These are phyloP conservation scores for Leptopilina syphax DNA, from an alignment of 2,888 invertebrate species.

Conservation along the genomic window DNA sequence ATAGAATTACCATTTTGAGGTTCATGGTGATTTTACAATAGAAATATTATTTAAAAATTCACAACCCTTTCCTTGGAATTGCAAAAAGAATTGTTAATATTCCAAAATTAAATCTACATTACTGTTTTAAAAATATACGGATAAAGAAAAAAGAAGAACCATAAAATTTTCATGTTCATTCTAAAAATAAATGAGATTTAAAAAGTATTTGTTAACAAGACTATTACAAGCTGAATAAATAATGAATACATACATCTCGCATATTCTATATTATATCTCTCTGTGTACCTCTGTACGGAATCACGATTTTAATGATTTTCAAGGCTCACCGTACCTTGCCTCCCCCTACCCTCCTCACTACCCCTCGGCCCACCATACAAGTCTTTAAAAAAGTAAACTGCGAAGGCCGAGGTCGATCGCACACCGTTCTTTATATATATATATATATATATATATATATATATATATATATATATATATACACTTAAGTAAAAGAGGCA, in stretches of 20 bases:
- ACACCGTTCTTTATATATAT: constrained; percentile 11
- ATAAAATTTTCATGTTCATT: background rate
- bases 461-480: no score
- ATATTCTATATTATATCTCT: constrained; percentile 9
- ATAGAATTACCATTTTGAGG: no score
- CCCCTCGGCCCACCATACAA: background rate
- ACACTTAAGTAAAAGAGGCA: constrained; percentile 26
- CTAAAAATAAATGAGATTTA: background rate
- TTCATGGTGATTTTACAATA: no score
- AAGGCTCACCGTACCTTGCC: constrained; percentile 32
- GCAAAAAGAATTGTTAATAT: background rate
- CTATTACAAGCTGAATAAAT: constrained; percentile 34
- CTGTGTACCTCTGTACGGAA: constrained; percentile 29
- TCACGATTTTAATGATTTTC: constrained; percentile 38
- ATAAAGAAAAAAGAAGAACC: background rate
- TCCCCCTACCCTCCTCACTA: constrained; percentile 1
- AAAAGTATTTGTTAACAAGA: constrained; percentile 10
- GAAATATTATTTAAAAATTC: no score
- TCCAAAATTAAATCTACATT: background rate
- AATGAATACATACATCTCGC: constrained; percentile 20
- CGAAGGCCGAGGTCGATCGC: constrained; percentile 34
- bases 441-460: background rate
- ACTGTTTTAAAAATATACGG: background rate
- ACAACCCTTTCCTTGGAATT: no score
- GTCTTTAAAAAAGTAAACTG: constrained; percentile 37